Base-by-base conservation (phyloP, 2,113 vertebrate genomes). In the Cyanocitta stelleri region DNA sequence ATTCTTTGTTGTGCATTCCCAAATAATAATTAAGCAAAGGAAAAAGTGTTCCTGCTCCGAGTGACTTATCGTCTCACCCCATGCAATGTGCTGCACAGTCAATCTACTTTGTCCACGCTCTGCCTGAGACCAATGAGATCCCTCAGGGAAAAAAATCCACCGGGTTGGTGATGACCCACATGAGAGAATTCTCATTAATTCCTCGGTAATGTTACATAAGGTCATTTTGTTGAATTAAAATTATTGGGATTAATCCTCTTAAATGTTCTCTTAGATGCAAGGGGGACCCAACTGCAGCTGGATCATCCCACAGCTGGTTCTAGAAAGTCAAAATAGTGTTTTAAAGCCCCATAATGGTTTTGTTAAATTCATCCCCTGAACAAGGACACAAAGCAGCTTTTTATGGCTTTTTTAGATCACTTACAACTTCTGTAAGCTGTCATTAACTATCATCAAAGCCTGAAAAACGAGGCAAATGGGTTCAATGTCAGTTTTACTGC, bases 181-280 rank as follows among this genome's bases (percentile, higher is more conserved):
- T 94, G 91, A 77, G n/a, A 74, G 95, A 80, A 91, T 89, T 94
- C 76, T 92, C 69, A 84, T 78, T 91, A 89, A 88, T 94, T 97
- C 89, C 93, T 93, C 13, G 1, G 77, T 66, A 76, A 74, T 24
- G 66, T 86, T 87, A 93, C 64, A 37, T 96, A 94, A 96, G 73
- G 71, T 88, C 80, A 76, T 85, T 72, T 91, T 55, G 79, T 66
- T 93, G 68, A 94, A 93, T 97, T 97, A 97, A 96, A 97, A 96
- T 97, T 94, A 95, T 96, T 92, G 51, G 92, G 84, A 89, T 95
- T 96, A 96, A 97, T 97, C 96, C 85, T 97, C 95, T 96, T 89
- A 87, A 72, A 77, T 89, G 73, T 86, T 96, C 96, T 89, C 93
- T 93, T 90, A 64, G 82, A 97, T 87, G 95, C 85, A 82, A 74